phyloP scores from a whole-genome alignment of 2,888 invertebrate species.

The Drosophila aldrichi region DNA sequence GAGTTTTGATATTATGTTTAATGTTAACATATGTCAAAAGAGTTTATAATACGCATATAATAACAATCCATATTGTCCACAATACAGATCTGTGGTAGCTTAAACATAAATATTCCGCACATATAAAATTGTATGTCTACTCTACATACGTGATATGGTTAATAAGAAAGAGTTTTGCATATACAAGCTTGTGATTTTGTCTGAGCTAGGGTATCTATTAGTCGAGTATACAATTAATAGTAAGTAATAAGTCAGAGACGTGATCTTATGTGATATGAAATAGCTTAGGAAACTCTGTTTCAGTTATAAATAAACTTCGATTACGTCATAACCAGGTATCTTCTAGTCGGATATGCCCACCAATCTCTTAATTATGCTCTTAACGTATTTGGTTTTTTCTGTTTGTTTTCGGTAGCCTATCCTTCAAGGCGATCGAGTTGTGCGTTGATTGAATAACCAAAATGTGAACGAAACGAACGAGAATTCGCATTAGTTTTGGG shows the following conservation, averaged over 20 bases:
- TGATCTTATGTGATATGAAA: background rate
- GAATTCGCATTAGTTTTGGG: conserved; percentile 56
- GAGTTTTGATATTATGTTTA: background rate
- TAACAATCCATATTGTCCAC: background rate
- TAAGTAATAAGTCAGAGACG: background rate
- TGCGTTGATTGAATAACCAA: conserved; percentile 57
- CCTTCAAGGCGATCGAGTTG: conserved; percentile 44
- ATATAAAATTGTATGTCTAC: background rate
- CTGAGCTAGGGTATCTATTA: background rate
- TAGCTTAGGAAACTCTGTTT: background rate
- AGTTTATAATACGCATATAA: background rate
- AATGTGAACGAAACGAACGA: conserved; percentile 22
- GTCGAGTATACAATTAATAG: background rate
- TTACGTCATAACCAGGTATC: background rate
- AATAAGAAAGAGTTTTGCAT: background rate
- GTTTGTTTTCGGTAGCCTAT: conserved; percentile 16
- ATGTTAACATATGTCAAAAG: background rate
- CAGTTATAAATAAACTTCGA: background rate
- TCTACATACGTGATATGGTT: background rate
- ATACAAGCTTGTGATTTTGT: background rate
- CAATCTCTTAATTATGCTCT: background rate
- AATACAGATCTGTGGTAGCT: background rate
- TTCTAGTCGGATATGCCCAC: background rate
- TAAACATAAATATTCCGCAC: background rate
- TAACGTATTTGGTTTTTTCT: background rate